Evolutionary conservation across 1,140 invertebrate genomes (phyloP).

Genomic region (Himalopsyche phryganea): DNA sequence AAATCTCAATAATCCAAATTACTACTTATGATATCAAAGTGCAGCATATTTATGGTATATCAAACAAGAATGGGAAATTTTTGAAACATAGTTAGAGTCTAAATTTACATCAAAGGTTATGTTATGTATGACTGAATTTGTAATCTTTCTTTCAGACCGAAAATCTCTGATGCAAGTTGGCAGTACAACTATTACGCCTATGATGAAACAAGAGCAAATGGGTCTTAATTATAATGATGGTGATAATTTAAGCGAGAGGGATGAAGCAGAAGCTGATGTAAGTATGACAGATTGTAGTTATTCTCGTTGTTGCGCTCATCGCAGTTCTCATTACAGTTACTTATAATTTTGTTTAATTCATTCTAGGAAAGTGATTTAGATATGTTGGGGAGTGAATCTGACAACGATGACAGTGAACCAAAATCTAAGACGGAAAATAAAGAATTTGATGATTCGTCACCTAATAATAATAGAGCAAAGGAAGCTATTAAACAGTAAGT

Average conservation of each 20-base stretch:
- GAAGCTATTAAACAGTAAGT: conserved; percentile 60
- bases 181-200: conserved; percentile 64
- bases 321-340: neutral
- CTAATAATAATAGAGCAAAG: conserved; percentile 33
- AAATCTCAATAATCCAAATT: too few relatives aligned
- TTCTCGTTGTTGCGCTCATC: conserved; percentile 24
- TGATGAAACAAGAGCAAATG: conserved; percentile 53
- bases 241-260: conserved; percentile 69
- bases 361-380: conserved; percentile 50
- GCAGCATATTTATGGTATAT: too few relatives aligned
- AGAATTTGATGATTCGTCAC: conserved; percentile 37
- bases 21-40: too few relatives aligned
- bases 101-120: too few relatives aligned
- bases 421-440: conserved; percentile 39
- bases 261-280: conserved; percentile 79
- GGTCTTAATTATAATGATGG: conserved; percentile 61
- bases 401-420: conserved; percentile 61
- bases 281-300: conserved; percentile 39
- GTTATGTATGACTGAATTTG: too few relatives aligned
- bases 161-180: conserved; percentile 58
- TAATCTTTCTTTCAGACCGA: conserved; percentile 38
- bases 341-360: too few relatives aligned
- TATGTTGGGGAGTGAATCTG: conserved; percentile 53
- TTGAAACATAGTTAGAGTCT: too few relatives aligned
- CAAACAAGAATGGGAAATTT: too few relatives aligned